A percentile compares a stretch with the other conserved stretches of the same genome.
Conservation (phyloP, 2,113 vertebrate species). For the Ageneiosus marmoratus region DNA sequence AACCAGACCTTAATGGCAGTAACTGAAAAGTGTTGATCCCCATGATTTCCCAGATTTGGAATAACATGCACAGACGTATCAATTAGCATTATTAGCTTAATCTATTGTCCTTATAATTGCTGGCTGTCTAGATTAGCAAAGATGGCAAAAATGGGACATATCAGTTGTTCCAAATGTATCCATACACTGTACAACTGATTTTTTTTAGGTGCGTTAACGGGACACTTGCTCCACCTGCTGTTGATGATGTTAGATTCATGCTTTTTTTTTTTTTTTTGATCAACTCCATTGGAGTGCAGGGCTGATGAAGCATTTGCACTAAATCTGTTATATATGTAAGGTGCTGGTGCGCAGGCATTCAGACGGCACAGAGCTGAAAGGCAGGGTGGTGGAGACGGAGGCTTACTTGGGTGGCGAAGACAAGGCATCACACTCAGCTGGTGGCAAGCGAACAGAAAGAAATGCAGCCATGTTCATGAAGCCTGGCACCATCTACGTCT, state of each 20-base stretch:
- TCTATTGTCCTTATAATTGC: background rate
- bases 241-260: background rate
- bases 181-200: background rate
- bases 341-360: constrained; percentile 81
- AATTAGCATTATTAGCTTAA: background rate
- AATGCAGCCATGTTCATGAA: constrained; percentile 95
- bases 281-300: background rate
- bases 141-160: background rate
- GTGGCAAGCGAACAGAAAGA: constrained; percentile 85
- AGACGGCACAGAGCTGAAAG: constrained; percentile 83
- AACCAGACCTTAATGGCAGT: background rate
- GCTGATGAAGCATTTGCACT: background rate
- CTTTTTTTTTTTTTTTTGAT: background rate
- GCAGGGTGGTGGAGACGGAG: constrained; percentile 92
- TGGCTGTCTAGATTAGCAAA: background rate
- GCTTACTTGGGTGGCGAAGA: constrained; percentile 93
- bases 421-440: constrained; percentile 89
- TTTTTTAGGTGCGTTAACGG: background rate
- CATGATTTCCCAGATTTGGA: background rate
- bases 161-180: background rate
- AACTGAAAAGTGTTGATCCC: background rate
- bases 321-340: constrained; percentile 61
- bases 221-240: constrained; percentile 45
- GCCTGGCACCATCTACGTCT: constrained; percentile 93
- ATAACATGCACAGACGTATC: background rate